Conservation (phyloP, 2,797 vertebrate species). For the Rhynchonycteris naso region DNA sequence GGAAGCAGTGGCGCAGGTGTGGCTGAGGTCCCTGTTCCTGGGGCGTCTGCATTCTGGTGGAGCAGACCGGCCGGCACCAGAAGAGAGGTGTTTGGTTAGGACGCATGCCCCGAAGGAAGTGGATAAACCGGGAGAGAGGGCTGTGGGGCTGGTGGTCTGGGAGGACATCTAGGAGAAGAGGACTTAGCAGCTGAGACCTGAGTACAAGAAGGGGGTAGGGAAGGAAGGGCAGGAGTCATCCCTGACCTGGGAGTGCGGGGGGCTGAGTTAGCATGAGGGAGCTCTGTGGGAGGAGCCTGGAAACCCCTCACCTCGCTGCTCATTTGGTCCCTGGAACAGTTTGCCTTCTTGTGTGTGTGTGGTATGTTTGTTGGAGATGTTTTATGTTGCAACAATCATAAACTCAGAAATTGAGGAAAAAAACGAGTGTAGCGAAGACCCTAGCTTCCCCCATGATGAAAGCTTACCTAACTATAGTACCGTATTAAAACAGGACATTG, state of each 20-base stretch:
- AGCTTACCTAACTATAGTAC: neutral
- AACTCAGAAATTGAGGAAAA: neutral
- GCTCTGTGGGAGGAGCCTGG: accelerated
- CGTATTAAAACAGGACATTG: neutral
- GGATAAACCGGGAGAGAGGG: neutral
- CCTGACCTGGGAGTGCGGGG: neutral
- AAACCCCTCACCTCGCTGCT: neutral
- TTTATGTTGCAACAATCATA: neutral
- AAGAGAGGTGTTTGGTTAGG: neutral
- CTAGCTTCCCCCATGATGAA: neutral
- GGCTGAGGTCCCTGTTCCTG: no score
- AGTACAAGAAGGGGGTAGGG: neutral
- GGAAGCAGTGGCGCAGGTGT: accelerated
- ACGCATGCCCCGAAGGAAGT: neutral
- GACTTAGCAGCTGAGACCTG: neutral
- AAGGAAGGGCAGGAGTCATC: no score
- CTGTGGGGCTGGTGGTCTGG: neutral
- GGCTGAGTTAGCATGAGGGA: accelerated
- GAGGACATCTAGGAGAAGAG: neutral
- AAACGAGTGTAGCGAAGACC: neutral
- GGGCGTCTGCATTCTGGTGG: neutral
- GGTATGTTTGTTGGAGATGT: neutral
- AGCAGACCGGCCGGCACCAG: neutral
- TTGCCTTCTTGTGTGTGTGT: neutral
- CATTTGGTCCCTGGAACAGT: neutral